phyloP scores from a whole-genome alignment of 30 jellyfish, hydroid and myxozoan genomes.

The Pelagia noctiluca region DNA sequence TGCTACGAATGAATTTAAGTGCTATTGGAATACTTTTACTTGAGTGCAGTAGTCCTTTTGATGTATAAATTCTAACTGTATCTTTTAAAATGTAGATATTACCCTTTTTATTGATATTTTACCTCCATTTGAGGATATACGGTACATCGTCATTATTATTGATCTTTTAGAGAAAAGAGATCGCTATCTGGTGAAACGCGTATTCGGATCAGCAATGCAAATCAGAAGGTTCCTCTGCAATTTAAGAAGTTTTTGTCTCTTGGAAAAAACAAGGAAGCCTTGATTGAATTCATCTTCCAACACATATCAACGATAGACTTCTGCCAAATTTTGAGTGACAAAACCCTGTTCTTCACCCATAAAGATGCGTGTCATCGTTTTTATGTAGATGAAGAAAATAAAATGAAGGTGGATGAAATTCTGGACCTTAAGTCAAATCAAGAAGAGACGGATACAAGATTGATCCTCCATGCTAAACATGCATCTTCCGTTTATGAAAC shows the following conservation, averaged over 20 bases:
- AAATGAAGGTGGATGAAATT: too few relatives aligned
- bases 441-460: slow-evolving; percentile 8
- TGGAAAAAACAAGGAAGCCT: slow-evolving; percentile 43
- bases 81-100: too few relatives aligned
- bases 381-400: too few relatives aligned
- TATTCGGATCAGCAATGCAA: not conserved
- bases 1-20: not conserved
- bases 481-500: slow-evolving; percentile 2
- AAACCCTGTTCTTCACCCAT: too few relatives aligned
- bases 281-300: slow-evolving; percentile 4
- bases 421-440: too few relatives aligned
- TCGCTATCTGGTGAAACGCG: slow-evolving; percentile 9
- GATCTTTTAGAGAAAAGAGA: slow-evolving; percentile 2
- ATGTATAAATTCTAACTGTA: too few relatives aligned
- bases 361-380: too few relatives aligned
- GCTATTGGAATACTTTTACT: slow-evolving; percentile 2
- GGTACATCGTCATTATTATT: too few relatives aligned
- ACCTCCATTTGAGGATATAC: too few relatives aligned
- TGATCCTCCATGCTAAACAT: slow-evolving; percentile 1
- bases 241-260: slow-evolving; percentile 5
- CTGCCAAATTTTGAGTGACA: too few relatives aligned
- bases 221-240: slow-evolving; percentile 20
- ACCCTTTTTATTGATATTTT: too few relatives aligned
- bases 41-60: slow-evolving; percentile 2
- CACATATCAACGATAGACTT: slow-evolving; percentile 10